Evolutionary conservation across 2,113 vertebrate genomes (phyloP).

Genomic region (Pithys albifrons): DNA sequence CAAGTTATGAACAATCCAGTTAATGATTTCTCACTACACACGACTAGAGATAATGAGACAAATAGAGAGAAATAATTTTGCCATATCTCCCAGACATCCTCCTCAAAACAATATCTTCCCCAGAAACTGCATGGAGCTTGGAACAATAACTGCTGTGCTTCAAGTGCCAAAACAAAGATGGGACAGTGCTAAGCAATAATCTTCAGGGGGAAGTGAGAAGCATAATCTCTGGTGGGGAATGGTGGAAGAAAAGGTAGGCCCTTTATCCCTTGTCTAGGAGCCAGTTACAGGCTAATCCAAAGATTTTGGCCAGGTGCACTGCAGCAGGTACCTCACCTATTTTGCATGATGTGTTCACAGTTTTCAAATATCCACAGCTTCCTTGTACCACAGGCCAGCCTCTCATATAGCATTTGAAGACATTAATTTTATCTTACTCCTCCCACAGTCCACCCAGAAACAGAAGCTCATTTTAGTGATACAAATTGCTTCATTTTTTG

Average conservation of each 20-base stretch:
- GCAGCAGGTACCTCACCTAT: neutral
- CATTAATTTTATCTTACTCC: constrained; percentile 11
- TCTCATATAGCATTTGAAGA: neutral
- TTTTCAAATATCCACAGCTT: neutral
- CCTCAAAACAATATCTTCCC: neutral
- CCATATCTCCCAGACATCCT: neutral
- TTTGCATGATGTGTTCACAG: neutral
- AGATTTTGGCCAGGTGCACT: neutral
- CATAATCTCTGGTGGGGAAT: neutral
- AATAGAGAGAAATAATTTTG: neutral
- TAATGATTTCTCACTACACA: neutral
- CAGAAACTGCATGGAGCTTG: neutral
- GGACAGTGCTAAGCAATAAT: neutral
- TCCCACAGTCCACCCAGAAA: constrained; percentile 12
- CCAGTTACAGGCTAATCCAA: neutral
- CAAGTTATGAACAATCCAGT: neutral
- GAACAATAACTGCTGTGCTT: neutral
- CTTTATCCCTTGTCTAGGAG: neutral
- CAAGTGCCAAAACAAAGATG: neutral
- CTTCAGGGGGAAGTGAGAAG: neutral
- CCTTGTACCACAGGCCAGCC: neutral
- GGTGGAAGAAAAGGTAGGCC: neutral
- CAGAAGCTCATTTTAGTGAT: constrained; percentile 24
- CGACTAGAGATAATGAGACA: neutral
- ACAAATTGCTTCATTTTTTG: constrained; percentile 31